Base-by-base conservation (phyloP, 2,888 invertebrate genomes). In the Carpatolechia fugitivella region DNA sequence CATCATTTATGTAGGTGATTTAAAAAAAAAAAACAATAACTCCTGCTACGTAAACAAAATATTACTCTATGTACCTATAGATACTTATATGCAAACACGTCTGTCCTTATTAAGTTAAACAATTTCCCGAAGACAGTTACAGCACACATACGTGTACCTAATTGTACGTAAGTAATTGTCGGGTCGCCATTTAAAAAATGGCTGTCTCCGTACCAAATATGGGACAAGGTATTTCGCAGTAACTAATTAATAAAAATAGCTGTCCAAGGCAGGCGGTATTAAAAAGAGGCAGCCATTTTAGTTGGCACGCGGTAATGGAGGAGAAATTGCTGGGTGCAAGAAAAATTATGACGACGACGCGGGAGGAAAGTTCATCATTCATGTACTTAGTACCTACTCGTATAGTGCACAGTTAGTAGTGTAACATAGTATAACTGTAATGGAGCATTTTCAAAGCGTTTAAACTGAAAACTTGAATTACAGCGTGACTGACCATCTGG, bases 171-270 rank as follows among this genome's bases (percentile, higher is more conserved):
- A 44, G 44, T 44, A 44, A 44, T 44, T 44, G 44, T 29, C 29
- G 44, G 20, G 29, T n/a, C n/a, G 44, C 44, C 44, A 44, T 44
- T 29, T 44, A 47, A 47, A 30, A 16, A 47, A 47, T 30, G n/a
- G 16, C 31, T 30, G 47, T 31, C 31, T 30, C 31, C 31, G 14
- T 11, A 11, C 47, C 47, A 47, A 31, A 47, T 47, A 47, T 31
- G 31, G 47, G 31, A 16, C 30, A 30, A 47, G 31, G 47, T 30
- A 31, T 47, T 47, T 47, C 31, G 10, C 16, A n/a, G 47, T 47
- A 47, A 47, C 31, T 52, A 53, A 58, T 49, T 54, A 56, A 57
- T 58, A 59, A 59, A 52, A 55, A 57, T 57, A 52, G 50, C 53
- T 56, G 46, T 56, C 56, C 53, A 33, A 38, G 29, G 20, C n/a